These are phyloP conservation scores for Nerophis lumbriciformis DNA, from an alignment of 2,113 vertebrate species.

Conservation along the genomic window DNA sequence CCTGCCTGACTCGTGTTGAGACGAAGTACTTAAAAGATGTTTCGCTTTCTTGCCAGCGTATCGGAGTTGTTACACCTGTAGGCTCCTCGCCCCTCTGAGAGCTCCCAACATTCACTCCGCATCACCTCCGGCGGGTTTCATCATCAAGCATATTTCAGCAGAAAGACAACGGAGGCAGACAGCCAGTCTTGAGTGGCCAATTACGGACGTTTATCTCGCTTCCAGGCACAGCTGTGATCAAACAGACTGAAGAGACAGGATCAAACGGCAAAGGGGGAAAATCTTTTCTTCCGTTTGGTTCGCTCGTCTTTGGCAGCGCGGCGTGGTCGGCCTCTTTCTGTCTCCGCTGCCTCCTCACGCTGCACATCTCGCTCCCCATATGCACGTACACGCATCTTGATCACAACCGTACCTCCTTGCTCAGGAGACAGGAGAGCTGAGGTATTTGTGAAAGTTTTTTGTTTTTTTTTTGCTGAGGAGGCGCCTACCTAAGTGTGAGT, in stretches of 20 bases:
- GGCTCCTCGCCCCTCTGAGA: slow-evolving; percentile 19
- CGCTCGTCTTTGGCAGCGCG: slow-evolving; percentile 31
- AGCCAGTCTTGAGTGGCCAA: slow-evolving; percentile 70
- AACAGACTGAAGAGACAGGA: slow-evolving; percentile 64
- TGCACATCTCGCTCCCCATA: slow-evolving; percentile 19
- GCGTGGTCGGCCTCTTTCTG: slow-evolving; percentile 33
- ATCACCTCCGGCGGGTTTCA: slow-evolving; percentile 45
- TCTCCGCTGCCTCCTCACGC: slow-evolving; percentile 44
- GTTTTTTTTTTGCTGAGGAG: slow-evolving; percentile 45
- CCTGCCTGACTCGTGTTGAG: background rate
- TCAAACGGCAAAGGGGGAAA: slow-evolving; percentile 57
- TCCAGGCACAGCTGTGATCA: slow-evolving; percentile 69
- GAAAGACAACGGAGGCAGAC: slow-evolving; percentile 59
- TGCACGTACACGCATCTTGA: slow-evolving; percentile 20
- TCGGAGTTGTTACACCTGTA: slow-evolving; percentile 26
- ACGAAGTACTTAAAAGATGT: background rate
- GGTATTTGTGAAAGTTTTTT: slow-evolving; percentile 45
- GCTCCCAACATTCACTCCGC: slow-evolving; percentile 13
- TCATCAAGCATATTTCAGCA: slow-evolving; percentile 48
- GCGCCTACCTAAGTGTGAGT: slow-evolving; percentile 25
- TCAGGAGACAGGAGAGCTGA: slow-evolving; percentile 31
- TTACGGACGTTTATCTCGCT: slow-evolving; percentile 70
- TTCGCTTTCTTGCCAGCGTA: background rate
- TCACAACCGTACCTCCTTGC: slow-evolving; percentile 24
- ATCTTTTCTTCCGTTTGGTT: slow-evolving; percentile 57